Evolutionary conservation across 2,797 vertebrate genomes (phyloP).

Genomic region (Melopsittacus undulatus): DNA sequence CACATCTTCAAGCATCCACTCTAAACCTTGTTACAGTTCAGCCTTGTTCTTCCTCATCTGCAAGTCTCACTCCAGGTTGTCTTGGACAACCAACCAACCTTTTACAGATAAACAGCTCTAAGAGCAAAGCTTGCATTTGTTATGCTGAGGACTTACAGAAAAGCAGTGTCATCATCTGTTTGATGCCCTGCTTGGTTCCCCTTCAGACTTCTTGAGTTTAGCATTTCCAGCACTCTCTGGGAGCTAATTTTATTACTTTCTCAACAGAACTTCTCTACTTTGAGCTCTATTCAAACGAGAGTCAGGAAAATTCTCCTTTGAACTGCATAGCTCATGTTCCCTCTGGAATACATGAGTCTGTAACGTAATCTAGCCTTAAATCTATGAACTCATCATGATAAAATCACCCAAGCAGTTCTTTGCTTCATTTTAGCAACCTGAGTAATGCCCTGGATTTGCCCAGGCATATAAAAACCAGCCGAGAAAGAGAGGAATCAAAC

Average conservation of each 20-base stretch:
- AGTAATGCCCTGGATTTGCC: conserved; percentile 21
- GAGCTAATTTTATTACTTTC: neutral
- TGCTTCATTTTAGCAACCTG: neutral
- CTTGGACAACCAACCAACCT: neutral
- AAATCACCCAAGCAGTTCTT: neutral
- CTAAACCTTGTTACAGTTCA: neutral
- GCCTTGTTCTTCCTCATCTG: neutral
- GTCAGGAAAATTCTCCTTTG: neutral
- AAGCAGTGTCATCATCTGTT: neutral
- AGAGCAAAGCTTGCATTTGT: neutral
- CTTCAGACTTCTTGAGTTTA: neutral
- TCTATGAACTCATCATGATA: neutral
- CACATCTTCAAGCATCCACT: neutral
- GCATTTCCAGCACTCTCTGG: neutral
- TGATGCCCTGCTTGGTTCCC: neutral
- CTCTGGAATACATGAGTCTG: neutral
- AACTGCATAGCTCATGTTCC: neutral
- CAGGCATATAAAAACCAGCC: neutral
- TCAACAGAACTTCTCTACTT: neutral
- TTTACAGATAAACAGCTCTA: neutral
- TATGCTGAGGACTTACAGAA: neutral
- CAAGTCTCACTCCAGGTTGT: neutral
- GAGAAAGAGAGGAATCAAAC: neutral
- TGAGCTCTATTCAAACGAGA: neutral
- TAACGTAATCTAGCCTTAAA: neutral